Conservation (phyloP, 1,140 invertebrate genomes). For the Euura lappo region DNA sequence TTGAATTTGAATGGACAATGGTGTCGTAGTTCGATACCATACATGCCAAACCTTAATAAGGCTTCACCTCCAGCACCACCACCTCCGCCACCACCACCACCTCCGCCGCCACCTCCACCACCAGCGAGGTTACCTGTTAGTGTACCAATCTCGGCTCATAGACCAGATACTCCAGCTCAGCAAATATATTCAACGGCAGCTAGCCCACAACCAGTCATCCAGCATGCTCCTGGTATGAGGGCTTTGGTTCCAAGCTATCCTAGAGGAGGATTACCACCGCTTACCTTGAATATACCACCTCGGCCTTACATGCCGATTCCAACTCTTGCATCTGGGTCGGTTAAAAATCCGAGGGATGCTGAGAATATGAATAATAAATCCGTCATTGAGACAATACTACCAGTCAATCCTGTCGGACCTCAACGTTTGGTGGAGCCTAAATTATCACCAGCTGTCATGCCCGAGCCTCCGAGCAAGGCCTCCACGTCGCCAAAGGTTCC, state of each 20-base stretch:
- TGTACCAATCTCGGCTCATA: conserved; percentile 46
- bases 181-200: conserved; percentile 55
- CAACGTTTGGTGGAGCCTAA: conserved; percentile 51
- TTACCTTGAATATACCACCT: conserved; percentile 54
- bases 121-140: conserved; percentile 48
- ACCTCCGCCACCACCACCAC: conserved; percentile 41
- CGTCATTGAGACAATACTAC: conserved; percentile 53
- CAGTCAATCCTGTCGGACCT: conserved; percentile 44
- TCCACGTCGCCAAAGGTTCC: conserved; percentile 58
- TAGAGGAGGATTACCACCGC: conserved; percentile 50
- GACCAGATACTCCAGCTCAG: conserved; percentile 41
- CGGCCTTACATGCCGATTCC: conserved; percentile 54
- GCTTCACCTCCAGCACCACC: conserved; percentile 30
- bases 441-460: conserved; percentile 50
- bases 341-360: conserved; percentile 42
- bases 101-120: conserved; percentile 29
- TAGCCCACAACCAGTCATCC: conserved; percentile 55
- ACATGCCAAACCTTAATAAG: conserved; percentile 31
- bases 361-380: conserved; percentile 38
- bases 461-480: conserved; percentile 50
- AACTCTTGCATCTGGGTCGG: conserved; percentile 36
- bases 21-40: conserved; percentile 39
- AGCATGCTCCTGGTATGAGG: conserved; percentile 55
- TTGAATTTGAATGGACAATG: conserved; percentile 55
- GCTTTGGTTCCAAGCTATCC: conserved; percentile 52